These are phyloP conservation scores for Capreolus pygargus DNA, from an alignment of 2,113 vertebrate species.

Conservation along the genomic window DNA sequence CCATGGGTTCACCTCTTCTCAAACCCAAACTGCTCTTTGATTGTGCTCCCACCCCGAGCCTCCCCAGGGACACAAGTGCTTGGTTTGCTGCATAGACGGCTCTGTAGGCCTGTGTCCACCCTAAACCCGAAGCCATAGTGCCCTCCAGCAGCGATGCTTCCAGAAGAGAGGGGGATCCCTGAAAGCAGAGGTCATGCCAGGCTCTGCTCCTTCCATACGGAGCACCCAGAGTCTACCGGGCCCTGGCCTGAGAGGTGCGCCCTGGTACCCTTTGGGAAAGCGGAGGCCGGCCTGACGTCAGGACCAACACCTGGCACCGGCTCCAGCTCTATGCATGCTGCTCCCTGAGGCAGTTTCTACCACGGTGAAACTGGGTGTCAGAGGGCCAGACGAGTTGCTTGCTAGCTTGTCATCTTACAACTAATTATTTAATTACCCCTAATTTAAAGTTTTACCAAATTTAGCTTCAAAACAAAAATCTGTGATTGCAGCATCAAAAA, in stretches of 20 bases:
- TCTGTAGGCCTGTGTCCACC: background rate
- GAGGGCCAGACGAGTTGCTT: slow-evolving; percentile 52
- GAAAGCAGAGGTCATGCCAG: rapidly evolving
- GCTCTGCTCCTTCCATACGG: background rate
- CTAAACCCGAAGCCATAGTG: background rate
- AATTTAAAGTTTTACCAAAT: slow-evolving; percentile 81
- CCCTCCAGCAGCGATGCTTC: background rate
- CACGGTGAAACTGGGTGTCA: background rate
- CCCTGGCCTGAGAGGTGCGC: slow-evolving; percentile 53
- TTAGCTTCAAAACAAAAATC: slow-evolving; percentile 80
- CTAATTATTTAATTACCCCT: slow-evolving; percentile 81
- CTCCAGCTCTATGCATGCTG: rapidly evolving
- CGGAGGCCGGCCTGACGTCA: rapidly evolving
- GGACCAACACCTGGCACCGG: rapidly evolving
- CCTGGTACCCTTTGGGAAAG: background rate
- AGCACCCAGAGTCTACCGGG: background rate
- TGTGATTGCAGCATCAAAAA: slow-evolving; percentile 78
- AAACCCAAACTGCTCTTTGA: background rate
- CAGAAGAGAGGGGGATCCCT: slow-evolving; percentile 18
- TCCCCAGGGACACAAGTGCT: background rate
- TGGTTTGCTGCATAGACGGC: background rate
- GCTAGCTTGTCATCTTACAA: slow-evolving; percentile 70
- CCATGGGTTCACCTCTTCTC: background rate
- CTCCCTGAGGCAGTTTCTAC: background rate
- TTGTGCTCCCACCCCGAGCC: background rate